Base-by-base conservation (phyloP, 2,113 vertebrate species). In the Barbus barbus region DNA sequence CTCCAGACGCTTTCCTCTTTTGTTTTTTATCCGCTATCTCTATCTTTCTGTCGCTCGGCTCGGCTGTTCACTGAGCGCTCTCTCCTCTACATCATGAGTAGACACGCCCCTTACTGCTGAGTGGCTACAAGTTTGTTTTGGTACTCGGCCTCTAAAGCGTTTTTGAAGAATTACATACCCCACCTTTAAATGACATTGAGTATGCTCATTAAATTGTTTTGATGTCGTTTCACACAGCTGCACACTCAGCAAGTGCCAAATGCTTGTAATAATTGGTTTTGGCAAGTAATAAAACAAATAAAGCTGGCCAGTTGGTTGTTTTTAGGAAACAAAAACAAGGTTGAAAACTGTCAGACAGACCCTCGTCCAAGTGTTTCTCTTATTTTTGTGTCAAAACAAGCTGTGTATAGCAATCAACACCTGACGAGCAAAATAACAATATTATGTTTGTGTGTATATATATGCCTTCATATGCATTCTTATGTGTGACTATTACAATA, bases 181-280 rank as follows among this genome's bases (percentile, higher is more conserved):
- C n/a, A n/a, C n/a, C n/a, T n/a, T n/a, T 48, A 48, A 48, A 48
- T 33, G 18, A 65, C 61, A 31, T 9, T 2, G 2, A 22, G 33
- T n/a, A 1, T 38, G 18, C 9, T 71, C 51, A 36, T 77, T 36
- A 77, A 36, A 58, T 1, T 58, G 5, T 22, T 53, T n/a, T 76
- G 31, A 76, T n/a, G 33, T 78, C 41, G 67, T 44, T 72, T 22
- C 33, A 22, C 48, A 56, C 74, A 41, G 6, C 61, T 41, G n/a
- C n/a, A n/a, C 56, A 44, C 33, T 61, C 13, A 28, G n/a, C 77
- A 44, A 11, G 56, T 4, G 36, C 77, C 77, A 63, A 78, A 63
- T 61, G n/a, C n/a, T 26, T 26, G 33, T 78, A 44, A 78, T 78
- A 60, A 78, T 78, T 58, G 75, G 20, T 36, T 78, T 36, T 38